Conservation (phyloP, 2,888 invertebrate genomes). For the Onthophagus sagittarius region DNA sequence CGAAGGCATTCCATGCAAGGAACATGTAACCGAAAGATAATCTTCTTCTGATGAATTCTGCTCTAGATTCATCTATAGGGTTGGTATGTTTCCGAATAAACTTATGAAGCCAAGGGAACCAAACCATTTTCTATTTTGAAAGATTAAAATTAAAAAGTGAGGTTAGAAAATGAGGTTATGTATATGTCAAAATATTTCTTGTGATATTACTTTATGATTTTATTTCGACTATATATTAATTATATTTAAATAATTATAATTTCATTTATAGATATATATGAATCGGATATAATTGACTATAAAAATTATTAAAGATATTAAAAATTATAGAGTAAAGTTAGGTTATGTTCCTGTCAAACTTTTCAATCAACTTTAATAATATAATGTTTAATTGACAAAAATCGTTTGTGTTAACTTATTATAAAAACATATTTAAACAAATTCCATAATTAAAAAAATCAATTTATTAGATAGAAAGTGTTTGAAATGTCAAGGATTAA, state of each 20-base stretch:
- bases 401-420: background rate
- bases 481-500: background rate
- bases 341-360: background rate
- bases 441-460: too few species aligned
- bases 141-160: background rate
- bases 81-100: conserved; percentile 51
- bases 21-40: conserved; percentile 62
- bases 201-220: too few species aligned
- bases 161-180: background rate
- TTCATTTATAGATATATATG: too few species aligned
- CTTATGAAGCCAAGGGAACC: conserved; percentile 52
- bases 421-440: background rate
- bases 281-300: too few species aligned
- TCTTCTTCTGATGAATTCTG: conserved; percentile 58
- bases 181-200: background rate
- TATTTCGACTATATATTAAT: background rate
- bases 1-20: conserved; percentile 71
- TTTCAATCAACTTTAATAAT: background rate
- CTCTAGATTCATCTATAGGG: conserved; percentile 52
- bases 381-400: background rate
- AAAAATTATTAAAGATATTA: too few species aligned
- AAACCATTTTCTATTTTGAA: conserved; percentile 39
- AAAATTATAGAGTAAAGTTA: conserved; percentile 8
- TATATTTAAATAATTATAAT: too few species aligned
- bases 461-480: background rate